phyloP scores from a whole-genome alignment of 2,797 vertebrate species.

The Mycteria americana region DNA sequence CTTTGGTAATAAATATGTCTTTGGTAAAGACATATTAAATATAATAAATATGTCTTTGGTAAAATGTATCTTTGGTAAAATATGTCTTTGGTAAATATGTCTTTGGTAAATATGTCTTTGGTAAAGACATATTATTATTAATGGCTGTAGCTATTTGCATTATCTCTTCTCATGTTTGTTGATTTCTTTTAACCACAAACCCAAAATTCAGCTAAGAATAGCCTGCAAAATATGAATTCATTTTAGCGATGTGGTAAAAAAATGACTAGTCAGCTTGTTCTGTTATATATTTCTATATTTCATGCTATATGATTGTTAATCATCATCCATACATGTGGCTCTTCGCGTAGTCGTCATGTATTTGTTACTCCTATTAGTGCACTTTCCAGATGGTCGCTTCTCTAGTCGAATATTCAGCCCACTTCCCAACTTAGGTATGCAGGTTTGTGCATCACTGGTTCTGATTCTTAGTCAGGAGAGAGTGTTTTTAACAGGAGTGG shows the following conservation, averaged over 20 bases:
- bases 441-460: background rate
- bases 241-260: background rate
- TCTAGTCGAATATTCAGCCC: background rate
- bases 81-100: no score
- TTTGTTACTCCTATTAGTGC: background rate
- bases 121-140: background rate
- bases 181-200: background rate
- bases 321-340: background rate
- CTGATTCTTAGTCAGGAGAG: background rate
- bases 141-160: background rate
- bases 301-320: background rate
- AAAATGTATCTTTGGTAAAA: no score
- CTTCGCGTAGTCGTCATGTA: fast-evolving
- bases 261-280: background rate
- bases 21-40: no score
- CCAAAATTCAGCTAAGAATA: background rate
- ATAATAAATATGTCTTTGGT: no score
- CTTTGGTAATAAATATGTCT: no score
- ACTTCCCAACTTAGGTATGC: background rate
- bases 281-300: background rate
- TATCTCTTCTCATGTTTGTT: background rate
- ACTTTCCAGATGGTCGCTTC: background rate
- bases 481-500: background rate
- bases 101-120: no score
- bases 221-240: background rate